Evolutionary conservation across 2,888 invertebrate genomes (phyloP), one percentile per base, ranked within the genome.

Genomic region (Melanostoma scalare): DNA sequence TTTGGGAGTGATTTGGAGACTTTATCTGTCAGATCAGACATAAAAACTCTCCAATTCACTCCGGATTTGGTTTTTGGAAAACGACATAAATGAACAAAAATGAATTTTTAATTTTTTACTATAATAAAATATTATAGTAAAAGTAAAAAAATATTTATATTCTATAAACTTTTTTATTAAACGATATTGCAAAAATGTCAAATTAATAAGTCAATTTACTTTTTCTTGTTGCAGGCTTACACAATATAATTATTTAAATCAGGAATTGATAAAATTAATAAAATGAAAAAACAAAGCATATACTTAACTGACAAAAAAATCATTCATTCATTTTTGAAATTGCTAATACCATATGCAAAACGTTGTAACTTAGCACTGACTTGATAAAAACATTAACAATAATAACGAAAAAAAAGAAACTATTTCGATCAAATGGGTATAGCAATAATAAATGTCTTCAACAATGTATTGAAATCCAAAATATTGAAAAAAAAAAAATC

Each of bases 181-280:
- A 42, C 10, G 10, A 65, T 42, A 76, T 56, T 9, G 6, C 38
- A 58, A 40, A 31, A n/a, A 61, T n/a, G 63, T 55, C 2, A 10
- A 44, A 55, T 65, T 61, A 50, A 20, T 20, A 20, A 52, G 50
- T 44, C 6, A 20, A 6, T 0, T 10, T 2, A 20, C 20, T 35
- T 46, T 52, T 60, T 67, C 3, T 75, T 20, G 33, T 78, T 84
- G 38, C 84, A 84, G 84, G 71, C 79, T 84, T 79, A 84, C 84
- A 84, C 73, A 60, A 77, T 73, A 84, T 79, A 79, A 86, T 86
- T 85, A 86, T 84, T 86, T 85, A 86, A 88, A 87, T 87, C 88
- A 88, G 88, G 88, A 88, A 88, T 88, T 88, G 88, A 88, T 87
- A 87, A 87, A 87, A 79, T 36, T 55, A 80, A 73, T 61, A 40